phyloP scores from a whole-genome alignment of 2,113 vertebrate genomes.

The Passer domesticus region DNA sequence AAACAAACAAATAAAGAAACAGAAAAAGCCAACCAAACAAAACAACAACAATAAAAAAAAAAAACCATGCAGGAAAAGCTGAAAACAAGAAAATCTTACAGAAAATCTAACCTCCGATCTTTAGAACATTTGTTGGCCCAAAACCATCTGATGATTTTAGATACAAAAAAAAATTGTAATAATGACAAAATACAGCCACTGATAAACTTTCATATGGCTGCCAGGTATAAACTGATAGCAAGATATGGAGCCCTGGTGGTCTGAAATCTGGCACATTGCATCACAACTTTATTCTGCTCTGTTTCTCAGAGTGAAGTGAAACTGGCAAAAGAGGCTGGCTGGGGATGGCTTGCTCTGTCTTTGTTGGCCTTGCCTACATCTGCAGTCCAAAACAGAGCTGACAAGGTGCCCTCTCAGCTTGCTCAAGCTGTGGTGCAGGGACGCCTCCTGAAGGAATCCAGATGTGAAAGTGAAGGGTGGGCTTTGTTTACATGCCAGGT shows the following conservation, averaged over 20 bases:
- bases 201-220: neutral
- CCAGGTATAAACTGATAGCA: neutral
- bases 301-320: neutral
- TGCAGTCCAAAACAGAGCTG: neutral
- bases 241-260: neutral
- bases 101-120: neutral
- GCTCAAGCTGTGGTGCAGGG: neutral
- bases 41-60: neutral
- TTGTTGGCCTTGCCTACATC: neutral
- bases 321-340: neutral
- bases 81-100: neutral
- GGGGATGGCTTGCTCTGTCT: neutral
- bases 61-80: neutral
- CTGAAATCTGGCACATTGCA: neutral
- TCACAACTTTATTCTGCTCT: neutral
- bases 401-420: neutral
- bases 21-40: neutral
- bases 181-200: neutral
- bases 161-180: neutral
- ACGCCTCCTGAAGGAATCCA: neutral
- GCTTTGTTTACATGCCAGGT: neutral
- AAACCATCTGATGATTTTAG: neutral
- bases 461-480: neutral
- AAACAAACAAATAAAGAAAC: neutral
- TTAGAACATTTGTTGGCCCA: neutral